These are phyloP conservation scores for Mythimna vitellina DNA, from an alignment of 2,888 invertebrate genomes.

Conservation along the genomic window DNA sequence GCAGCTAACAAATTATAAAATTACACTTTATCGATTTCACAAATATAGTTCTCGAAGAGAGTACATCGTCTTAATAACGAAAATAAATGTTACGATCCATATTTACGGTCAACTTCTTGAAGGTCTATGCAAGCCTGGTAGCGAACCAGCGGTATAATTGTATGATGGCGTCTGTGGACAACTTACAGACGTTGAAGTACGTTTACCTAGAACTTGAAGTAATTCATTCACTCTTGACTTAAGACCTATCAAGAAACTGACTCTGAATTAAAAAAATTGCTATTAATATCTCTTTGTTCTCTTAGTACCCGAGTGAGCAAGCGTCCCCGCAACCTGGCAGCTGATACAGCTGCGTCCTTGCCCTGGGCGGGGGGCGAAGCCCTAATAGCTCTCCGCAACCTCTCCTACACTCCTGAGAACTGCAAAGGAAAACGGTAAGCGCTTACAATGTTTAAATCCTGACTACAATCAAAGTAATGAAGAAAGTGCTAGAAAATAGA, in stretches of 20 bases:
- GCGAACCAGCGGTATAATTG: not conserved
- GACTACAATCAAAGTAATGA: too few species aligned
- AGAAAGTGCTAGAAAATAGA: not conserved
- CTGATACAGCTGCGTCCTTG: conserved; percentile 83
- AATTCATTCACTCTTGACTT: too few species aligned
- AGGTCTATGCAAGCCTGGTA: conserved; percentile 17
- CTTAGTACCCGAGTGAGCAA: conserved; percentile 82
- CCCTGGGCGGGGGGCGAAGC: conserved; percentile 82
- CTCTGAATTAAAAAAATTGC: not conserved
- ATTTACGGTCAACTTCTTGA: conserved; percentile 66
- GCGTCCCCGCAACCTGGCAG: conserved; percentile 79
- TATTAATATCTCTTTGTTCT: not conserved
- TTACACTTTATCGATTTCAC: too few species aligned
- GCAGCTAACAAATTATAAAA: too few species aligned
- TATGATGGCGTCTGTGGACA: not conserved
- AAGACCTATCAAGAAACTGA: too few species aligned
- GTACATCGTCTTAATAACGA: not conserved
- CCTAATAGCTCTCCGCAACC: conserved; percentile 71
- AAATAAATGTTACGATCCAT: conserved; percentile 46
- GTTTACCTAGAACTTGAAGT: too few species aligned
- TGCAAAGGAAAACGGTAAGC: conserved; percentile 78
- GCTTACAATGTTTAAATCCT: not conserved
- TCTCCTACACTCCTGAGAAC: conserved; percentile 70
- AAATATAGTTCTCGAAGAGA: not conserved
- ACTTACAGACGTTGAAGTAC: too few species aligned